A percentile compares a stretch with the other conserved stretches of the same genome.
These are phyloP conservation scores for Neelides folsomi DNA, from an alignment of 2,888 invertebrate species.

Conservation along the genomic window DNA sequence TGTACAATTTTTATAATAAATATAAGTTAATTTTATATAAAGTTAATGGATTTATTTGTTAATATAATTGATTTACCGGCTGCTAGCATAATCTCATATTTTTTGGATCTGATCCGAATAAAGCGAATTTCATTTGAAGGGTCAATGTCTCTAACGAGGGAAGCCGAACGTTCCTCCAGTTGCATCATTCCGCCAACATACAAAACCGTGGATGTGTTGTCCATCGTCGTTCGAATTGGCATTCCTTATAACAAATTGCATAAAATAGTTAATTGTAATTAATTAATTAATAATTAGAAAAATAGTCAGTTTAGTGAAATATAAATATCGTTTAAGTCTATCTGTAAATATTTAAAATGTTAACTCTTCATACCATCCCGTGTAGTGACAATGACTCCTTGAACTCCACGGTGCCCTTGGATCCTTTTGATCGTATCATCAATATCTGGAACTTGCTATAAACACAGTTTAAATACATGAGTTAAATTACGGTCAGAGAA, in stretches of 20 bases:
- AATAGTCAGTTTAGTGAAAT: too few species aligned
- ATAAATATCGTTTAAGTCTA: too few species aligned
- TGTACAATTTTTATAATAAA: too few species aligned
- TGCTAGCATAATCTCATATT: constrained; percentile 23
- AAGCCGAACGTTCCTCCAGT: constrained; percentile 12
- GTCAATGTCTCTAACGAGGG: constrained; percentile 27
- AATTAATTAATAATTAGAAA: too few species aligned
- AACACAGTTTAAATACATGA: neutral
- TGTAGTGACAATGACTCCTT: constrained; percentile 28
- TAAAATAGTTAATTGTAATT: too few species aligned
- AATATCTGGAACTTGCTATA: constrained; percentile 23
- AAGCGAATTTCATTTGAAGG: constrained; percentile 25
- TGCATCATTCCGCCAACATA: constrained; percentile 14
- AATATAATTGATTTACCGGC: constrained; percentile 7
- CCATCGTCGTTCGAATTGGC: constrained; percentile 28
- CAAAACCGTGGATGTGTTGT: constrained; percentile 30
- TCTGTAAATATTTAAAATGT: too few species aligned
- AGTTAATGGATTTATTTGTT: too few species aligned
- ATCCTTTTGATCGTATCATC: constrained; percentile 29
- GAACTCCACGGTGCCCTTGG: constrained; percentile 24
- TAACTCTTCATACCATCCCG: constrained; percentile 10
- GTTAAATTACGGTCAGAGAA: too few species aligned
- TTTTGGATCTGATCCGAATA: constrained; percentile 25
- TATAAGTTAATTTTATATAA: too few species aligned
- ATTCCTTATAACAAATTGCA: constrained; percentile 13